A percentile compares a stretch with the other conserved stretches of the same genome.
Conservation (phyloP, 2,888 invertebrate species). For the Ormyrus labotus region DNA sequence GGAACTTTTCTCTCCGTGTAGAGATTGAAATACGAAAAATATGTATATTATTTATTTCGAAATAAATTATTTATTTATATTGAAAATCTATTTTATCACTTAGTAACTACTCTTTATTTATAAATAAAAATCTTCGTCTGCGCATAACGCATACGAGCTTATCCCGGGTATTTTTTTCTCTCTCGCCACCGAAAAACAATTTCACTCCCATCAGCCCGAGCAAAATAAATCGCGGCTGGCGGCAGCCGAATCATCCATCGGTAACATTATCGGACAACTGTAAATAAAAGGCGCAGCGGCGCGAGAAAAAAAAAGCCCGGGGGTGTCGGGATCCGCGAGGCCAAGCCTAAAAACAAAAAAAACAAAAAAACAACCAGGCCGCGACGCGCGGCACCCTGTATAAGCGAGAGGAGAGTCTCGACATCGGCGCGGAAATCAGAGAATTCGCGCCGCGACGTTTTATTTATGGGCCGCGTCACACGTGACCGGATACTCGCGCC, state of each 20-base stretch:
- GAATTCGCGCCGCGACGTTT: conserved; percentile 19
- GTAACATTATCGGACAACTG: conserved; percentile 25
- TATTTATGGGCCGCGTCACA: conserved; percentile 49
- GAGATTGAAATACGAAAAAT: too few relatives aligned
- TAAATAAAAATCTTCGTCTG: too few relatives aligned
- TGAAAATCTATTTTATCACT: too few relatives aligned
- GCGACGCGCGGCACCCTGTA: not conserved
- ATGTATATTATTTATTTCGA: too few relatives aligned
- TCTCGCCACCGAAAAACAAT: not conserved
- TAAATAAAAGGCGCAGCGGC: conserved; percentile 1
- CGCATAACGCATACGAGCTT: too few relatives aligned
- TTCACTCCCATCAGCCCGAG: not conserved
- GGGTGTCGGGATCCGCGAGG: too few relatives aligned
- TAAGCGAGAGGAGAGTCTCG: not conserved
- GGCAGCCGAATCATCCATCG: conserved; percentile 27
- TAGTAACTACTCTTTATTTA: too few relatives aligned
- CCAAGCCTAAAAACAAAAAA: too few relatives aligned
- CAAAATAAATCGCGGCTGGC: conserved; percentile 13
- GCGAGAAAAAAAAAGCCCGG: not conserved
- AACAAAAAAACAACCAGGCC: too few relatives aligned
- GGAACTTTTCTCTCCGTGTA: too few relatives aligned
- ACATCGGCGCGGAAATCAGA: conserved; percentile 51
- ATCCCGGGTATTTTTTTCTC: too few relatives aligned
- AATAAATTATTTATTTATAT: too few relatives aligned
- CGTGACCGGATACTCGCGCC: conserved; percentile 43